These are phyloP conservation scores for Vandiemenella viatica DNA, from an alignment of 2,888 invertebrate species.

Conservation along the genomic window DNA sequence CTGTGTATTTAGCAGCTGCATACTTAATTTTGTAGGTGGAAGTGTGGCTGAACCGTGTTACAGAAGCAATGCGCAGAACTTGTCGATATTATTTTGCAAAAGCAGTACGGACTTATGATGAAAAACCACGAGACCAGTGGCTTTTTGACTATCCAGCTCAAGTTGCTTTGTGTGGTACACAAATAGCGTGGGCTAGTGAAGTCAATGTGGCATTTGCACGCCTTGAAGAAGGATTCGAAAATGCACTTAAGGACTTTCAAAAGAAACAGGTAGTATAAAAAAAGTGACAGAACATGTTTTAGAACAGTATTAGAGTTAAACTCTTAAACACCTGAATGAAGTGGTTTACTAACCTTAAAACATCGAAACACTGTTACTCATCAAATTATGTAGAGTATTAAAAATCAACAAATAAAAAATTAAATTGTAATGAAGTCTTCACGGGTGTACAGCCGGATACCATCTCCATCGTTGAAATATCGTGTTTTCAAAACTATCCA, in stretches of 20 bases:
- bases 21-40: slow-evolving; percentile 48
- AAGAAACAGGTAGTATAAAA: slow-evolving; percentile 66
- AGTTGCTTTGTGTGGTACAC: slow-evolving; percentile 76
- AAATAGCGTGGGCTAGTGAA: slow-evolving; percentile 94
- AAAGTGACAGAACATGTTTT: too few species aligned
- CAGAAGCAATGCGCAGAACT: slow-evolving; percentile 69
- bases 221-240: slow-evolving; percentile 78
- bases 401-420: too few species aligned
- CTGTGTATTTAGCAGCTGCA: too few species aligned
- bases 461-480: too few species aligned
- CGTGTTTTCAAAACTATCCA: too few species aligned
- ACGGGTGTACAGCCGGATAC: too few species aligned
- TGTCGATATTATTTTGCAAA: slow-evolving; percentile 51
- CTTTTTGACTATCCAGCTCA: slow-evolving; percentile 86
- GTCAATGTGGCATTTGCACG: slow-evolving; percentile 79
- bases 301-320: too few species aligned
- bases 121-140: slow-evolving; percentile 81
- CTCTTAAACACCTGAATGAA: too few species aligned
- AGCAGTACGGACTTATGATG: slow-evolving; percentile 70
- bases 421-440: too few species aligned
- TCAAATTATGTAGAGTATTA: too few species aligned
- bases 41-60: slow-evolving; percentile 74
- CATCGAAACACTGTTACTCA: too few species aligned
- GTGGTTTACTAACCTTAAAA: too few species aligned
- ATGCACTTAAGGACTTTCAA: slow-evolving; percentile 82